These are phyloP conservation scores for Salpingus planirostris DNA, from an alignment of 2,888 invertebrate species.

Conservation along the genomic window DNA sequence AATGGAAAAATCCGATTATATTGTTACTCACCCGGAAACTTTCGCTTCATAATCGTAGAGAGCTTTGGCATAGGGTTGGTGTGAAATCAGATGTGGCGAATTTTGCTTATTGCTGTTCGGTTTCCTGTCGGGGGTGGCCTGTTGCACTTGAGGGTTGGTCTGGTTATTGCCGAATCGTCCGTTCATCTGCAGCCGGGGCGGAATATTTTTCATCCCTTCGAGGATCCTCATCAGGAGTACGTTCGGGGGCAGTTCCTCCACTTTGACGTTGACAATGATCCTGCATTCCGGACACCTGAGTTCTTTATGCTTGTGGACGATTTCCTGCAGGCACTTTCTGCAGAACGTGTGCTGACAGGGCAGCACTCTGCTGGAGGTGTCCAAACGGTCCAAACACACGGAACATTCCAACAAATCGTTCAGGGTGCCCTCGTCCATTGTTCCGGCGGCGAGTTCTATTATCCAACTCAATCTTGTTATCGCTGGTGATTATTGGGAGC, in stretches of 20 bases:
- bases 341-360: conserved; percentile 97
- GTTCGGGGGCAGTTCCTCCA: conserved; percentile 88
- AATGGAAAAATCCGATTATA: no score
- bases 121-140: conserved; percentile 31
- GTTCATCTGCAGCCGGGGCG: conserved; percentile 38
- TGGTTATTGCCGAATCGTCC: conserved; percentile 13
- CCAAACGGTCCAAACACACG: conserved; percentile 85
- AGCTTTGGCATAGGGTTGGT: conserved; percentile 80
- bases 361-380: conserved; percentile 84
- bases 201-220: conserved; percentile 74
- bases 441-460: no score
- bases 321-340: conserved; percentile 85
- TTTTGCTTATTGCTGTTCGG: conserved; percentile 34
- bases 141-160: conserved; percentile 20
- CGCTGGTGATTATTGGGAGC: not conserved
- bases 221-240: conserved; percentile 88
- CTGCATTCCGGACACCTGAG: conserved; percentile 90
- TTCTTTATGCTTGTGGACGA: conserved; percentile 83
- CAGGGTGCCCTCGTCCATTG: conserved; percentile 86
- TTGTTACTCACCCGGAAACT: conserved; percentile 71
- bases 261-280: conserved; percentile 69
- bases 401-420: conserved; percentile 92
- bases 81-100: conserved; percentile 49
- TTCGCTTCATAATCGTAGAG: conserved; percentile 79
- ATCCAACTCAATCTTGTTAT: not conserved